Percentiles rank a stretch among this genome's conserved stretches.
These are phyloP conservation scores for Agelaius phoeniceus DNA, from an alignment of 2,113 vertebrate species.

Conservation along the genomic window DNA sequence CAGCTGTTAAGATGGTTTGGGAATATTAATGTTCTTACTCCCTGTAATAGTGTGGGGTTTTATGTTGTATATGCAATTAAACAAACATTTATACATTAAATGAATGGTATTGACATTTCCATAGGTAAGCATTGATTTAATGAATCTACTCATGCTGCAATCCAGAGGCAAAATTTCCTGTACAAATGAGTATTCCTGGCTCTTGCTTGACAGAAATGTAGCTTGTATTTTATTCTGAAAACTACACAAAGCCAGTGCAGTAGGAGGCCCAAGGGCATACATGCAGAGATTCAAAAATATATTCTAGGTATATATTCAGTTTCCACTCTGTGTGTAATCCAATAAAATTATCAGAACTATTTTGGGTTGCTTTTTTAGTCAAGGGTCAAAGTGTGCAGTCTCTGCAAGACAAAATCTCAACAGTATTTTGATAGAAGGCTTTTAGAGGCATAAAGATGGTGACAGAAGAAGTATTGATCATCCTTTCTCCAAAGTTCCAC, in stretches of 20 bases:
- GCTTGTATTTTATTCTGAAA: background rate
- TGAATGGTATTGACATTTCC: background rate
- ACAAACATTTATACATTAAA: background rate
- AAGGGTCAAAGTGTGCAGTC: background rate
- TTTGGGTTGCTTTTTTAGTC: background rate
- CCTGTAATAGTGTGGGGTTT: background rate
- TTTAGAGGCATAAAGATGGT: background rate
- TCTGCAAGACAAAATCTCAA: background rate
- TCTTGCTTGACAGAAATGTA: background rate
- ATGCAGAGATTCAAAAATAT: background rate
- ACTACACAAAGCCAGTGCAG: background rate
- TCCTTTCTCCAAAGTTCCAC: background rate
- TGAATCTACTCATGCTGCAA: background rate
- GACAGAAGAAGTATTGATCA: background rate
- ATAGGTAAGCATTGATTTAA: background rate
- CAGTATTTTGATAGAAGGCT: background rate
- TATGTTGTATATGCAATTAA: background rate
- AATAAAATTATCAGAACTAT: background rate
- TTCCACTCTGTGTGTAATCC: background rate
- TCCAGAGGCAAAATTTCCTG: background rate
- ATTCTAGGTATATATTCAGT: background rate
- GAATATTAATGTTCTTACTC: background rate
- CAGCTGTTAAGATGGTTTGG: constrained; percentile 73
- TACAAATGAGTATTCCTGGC: background rate
- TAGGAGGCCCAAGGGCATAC: background rate